These are phyloP conservation scores for Psophia crepitans DNA, from an alignment of 2,113 vertebrate genomes.

Conservation along the genomic window DNA sequence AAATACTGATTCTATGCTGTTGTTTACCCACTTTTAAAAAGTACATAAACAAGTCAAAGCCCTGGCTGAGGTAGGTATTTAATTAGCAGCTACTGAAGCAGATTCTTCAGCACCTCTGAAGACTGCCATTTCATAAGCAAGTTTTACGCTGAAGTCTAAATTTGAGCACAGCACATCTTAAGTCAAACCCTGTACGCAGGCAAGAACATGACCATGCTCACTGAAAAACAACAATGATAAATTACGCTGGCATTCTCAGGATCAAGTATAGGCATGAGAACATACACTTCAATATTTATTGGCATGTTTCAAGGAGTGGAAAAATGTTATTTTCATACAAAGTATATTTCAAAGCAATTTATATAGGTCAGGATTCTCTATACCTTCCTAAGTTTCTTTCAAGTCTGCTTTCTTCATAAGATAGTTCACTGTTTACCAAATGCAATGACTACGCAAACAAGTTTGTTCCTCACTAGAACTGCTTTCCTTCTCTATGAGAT, in stretches of 20 bases:
- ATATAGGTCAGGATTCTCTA: neutral
- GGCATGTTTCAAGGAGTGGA: neutral
- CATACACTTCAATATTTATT: neutral
- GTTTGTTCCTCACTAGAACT: neutral
- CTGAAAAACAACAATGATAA: neutral
- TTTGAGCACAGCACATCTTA: neutral
- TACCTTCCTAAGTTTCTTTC: neutral
- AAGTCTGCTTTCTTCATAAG: neutral
- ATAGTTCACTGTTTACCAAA: neutral
- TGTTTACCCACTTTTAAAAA: neutral
- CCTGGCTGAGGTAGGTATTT: neutral
- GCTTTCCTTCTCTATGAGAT: neutral
- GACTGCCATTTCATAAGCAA: neutral
- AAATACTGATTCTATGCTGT: neutral
- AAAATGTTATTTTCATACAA: neutral
- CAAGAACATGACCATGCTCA: neutral
- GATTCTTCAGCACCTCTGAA: neutral
- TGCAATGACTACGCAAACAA: neutral
- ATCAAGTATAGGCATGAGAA: neutral
- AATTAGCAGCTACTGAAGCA: neutral
- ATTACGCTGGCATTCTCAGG: neutral
- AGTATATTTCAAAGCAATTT: neutral
- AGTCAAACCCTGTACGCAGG: neutral
- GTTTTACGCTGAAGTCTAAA: neutral
- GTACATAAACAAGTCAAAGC: neutral